Base-by-base conservation (phyloP, 2,797 vertebrate genomes). In the Thamnophis elegans region DNA sequence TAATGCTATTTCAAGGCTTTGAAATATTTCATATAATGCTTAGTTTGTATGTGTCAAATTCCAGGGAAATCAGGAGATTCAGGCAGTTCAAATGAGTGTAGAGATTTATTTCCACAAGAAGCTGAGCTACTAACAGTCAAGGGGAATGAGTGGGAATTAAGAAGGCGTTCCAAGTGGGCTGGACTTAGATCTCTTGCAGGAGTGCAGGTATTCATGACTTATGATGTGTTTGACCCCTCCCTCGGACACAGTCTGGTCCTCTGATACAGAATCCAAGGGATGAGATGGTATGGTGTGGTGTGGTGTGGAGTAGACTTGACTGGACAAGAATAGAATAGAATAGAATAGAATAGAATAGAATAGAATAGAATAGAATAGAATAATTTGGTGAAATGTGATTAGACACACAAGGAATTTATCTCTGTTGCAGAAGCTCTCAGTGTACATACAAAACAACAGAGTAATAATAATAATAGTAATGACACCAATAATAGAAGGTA, bases 301-400 rank as follows among this genome's bases (percentile, higher is more conserved):
- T 51, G 47, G 47, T 5, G 47, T 51, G 47, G 47, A 5, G 42
- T 42, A 42, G 42, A 42, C 4, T 42, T 42, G 42, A 42, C 42
- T 42, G 42, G 42, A 42, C 42, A 42, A 42, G 56, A 22, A 22
- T 58, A 20, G 56, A 12, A 12, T 0, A 26, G 25, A 4, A 28
- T 0, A 10, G 59, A 11, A 26, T 0, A 22, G 59, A 1, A 65
- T 0, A 14, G 62, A 6, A n/a, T 0, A n/a, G 62, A 16, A 28
- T 0, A 10, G 59, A 11, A 26, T 0, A 22, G 59, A 1, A 65
- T 0, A 14, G 62, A 6, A n/a, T 0, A n/a, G 62, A 16, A 62
- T 25, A 60, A 60, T 65, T n/a, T 65, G 13, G 28, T n/a, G 28
- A 65, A 62, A 13, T n/a, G 12, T 13, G 28, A 65, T 65, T 65